These are phyloP conservation scores for Andinoacara biseriatus DNA, from an alignment of 2,113 vertebrate species.

Conservation along the genomic window DNA sequence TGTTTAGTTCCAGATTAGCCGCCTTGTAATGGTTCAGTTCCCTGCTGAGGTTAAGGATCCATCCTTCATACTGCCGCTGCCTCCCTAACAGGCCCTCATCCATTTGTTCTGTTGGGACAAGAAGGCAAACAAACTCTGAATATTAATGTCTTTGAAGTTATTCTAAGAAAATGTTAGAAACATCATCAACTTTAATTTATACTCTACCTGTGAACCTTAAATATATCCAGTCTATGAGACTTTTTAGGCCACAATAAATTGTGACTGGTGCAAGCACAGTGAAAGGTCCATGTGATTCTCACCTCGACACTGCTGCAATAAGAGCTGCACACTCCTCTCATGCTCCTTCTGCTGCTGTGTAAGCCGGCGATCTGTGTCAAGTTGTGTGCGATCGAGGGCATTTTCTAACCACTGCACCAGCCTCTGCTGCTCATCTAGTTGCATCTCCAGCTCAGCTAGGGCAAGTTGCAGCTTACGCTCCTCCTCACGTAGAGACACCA, in stretches of 20 bases:
- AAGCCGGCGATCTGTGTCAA: slow-evolving; percentile 93
- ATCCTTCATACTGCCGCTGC: slow-evolving; percentile 89
- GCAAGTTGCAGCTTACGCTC: slow-evolving; percentile 92
- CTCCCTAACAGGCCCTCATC: slow-evolving; percentile 89
- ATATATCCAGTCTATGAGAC: neutral
- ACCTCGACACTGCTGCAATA: slow-evolving; percentile 94
- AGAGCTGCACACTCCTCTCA: slow-evolving; percentile 88
- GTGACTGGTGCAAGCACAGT: neutral
- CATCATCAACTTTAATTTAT: neutral
- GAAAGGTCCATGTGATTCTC: neutral
- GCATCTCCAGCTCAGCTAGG: slow-evolving; percentile 93
- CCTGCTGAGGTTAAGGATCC: slow-evolving; percentile 89
- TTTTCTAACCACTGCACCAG: slow-evolving; percentile 91
- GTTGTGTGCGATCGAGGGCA: slow-evolving; percentile 88
- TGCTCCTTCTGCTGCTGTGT: slow-evolving; percentile 97
- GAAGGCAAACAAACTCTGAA: neutral
- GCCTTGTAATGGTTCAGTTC: slow-evolving; percentile 87
- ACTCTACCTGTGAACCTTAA: neutral
- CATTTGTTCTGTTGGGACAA: slow-evolving; percentile 85
- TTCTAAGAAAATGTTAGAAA: neutral
- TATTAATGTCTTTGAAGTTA: neutral
- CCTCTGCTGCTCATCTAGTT: slow-evolving; percentile 91
- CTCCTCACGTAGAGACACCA: slow-evolving; percentile 94
- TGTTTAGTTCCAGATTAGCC: slow-evolving; percentile 88
- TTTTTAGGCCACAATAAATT: neutral